Evolutionary conservation across 2,888 invertebrate genomes (phyloP), one percentile per base, ranked within the genome.

Genomic region (Argyresthia albistria): DNA sequence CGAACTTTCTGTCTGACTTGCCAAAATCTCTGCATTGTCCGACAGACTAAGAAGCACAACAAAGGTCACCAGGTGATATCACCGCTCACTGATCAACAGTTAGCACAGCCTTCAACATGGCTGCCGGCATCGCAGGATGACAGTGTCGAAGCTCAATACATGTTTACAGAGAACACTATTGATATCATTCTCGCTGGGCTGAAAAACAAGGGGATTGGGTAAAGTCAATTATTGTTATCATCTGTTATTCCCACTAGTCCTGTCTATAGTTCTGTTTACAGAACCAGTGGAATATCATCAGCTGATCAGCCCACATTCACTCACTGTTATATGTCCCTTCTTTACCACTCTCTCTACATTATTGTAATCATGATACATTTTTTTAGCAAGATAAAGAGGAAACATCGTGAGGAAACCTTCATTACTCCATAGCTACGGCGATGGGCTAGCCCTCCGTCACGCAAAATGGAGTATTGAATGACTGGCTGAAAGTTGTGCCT

Each of bases 131-230:
- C 93, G 11, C 90, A 92, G 47, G 90, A 94, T 76, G 90, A 94
- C 50, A 93, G 94, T 60, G 92, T 91, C 25, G 95, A 96, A 77
- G 97, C 97, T 0, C 97, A 97, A 73, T 97, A 94, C 73, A 90
- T 96, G 61, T 97, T 97, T 75, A 90, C 93, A 1, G 87, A 91
- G 57, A 89, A 90, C 57, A 89, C 94, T 35, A 88, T 93, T 4
- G 65, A 86, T 10, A 91, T 93, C 57, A 88, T 96, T 12, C 68
- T 91, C 10, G 84, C 90, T 15, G 90, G 92, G 60, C 79, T 94
- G 25, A 70, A 78, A 35, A 79, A 88, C 56, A 87, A 92, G 58
- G 86, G 89, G 54, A 91, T 91, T 25, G 88, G 76, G 92, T 92
- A 69, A 61, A 66, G 14, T 8, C 9, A 45, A 45, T 16, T 60